phyloP scores from a whole-genome alignment of 2,113 vertebrate species.

The Aegotheles bennettii region DNA sequence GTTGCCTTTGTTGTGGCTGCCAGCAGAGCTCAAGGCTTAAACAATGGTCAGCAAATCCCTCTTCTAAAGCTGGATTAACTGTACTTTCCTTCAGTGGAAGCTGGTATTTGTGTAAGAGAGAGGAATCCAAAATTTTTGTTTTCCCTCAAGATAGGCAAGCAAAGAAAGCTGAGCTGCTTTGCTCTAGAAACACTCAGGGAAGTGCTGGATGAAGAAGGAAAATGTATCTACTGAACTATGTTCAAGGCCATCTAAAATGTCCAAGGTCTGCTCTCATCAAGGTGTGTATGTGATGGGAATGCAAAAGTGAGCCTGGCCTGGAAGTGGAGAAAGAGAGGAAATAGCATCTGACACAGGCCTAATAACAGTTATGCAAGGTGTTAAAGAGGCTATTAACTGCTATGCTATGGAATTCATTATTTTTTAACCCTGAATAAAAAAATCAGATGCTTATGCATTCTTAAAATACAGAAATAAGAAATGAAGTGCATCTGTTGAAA shows the following conservation, averaged over 20 bases:
- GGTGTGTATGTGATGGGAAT: not conserved
- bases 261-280: not conserved
- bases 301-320: not conserved
- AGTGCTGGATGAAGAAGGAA: not conserved
- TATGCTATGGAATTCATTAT: not conserved
- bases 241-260: not conserved
- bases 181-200: not conserved
- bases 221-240: not conserved
- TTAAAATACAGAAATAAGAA: not conserved
- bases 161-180: not conserved
- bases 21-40: conserved; percentile 36
- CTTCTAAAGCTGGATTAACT: conserved; percentile 66
- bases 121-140: conserved; percentile 26
- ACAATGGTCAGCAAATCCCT: conserved; percentile 62
- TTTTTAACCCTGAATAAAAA: not conserved
- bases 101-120: conserved; percentile 41
- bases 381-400: not conserved
- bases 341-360: not conserved
- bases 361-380: not conserved
- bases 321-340: not conserved
- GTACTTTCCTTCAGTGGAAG: conserved; percentile 58
- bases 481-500: not conserved
- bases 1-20: conserved; percentile 34
- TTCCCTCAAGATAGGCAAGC: conserved; percentile 19
- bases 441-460: not conserved